Base-by-base conservation (phyloP, 2,113 vertebrate species). In the Alligator mississippiensis region DNA sequence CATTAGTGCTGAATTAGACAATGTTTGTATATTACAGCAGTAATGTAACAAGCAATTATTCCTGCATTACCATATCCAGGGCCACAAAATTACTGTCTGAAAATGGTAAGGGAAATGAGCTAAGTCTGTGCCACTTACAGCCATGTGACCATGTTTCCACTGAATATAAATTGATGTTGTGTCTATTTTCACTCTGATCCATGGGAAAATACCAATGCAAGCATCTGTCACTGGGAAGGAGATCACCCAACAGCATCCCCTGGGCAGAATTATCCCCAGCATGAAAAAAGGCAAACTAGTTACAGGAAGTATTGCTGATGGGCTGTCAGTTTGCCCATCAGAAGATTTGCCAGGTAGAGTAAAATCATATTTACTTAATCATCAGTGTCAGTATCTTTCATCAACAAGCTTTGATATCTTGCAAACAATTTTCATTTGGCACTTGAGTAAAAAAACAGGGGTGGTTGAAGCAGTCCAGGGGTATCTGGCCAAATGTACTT, bases 21-120 rank as follows among this genome's bases (percentile, higher is more conserved):
- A 91, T 34, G 68, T 92, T 95, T 97, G 92, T 94, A 90, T 89
- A 89, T 92, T 94, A 94, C 93, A 90, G 92, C 78, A 96, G 90
- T 96, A 90, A 93, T 80, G 87, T 77, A 96, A 91, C 77, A 96
- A 96, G 96, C 85, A 89, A 92, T 97, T 97, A 95, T 96, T 95
- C 89, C 79, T 95, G 77, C 95, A 95, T 97, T 95, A 96, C 89
- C 62, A 70, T 87, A 86, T 79, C 85, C 25, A 55, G 89, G 84
- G 76, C 93, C 93, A 87, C 91, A 95, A 96, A 95, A 80, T 68
- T 62, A 25, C 76, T 88, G 68, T 84, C 93, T 93, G 84, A 89
- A 82, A 95, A 76, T 78, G 66, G 72, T 28, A 89, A 92, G 86
- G 93, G 61, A 75, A 92, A 96, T 92, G 74, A 54, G 87, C 72